These are phyloP conservation scores for Watsonalla cultraria DNA, from an alignment of 2,888 invertebrate species.

Conservation along the genomic window DNA sequence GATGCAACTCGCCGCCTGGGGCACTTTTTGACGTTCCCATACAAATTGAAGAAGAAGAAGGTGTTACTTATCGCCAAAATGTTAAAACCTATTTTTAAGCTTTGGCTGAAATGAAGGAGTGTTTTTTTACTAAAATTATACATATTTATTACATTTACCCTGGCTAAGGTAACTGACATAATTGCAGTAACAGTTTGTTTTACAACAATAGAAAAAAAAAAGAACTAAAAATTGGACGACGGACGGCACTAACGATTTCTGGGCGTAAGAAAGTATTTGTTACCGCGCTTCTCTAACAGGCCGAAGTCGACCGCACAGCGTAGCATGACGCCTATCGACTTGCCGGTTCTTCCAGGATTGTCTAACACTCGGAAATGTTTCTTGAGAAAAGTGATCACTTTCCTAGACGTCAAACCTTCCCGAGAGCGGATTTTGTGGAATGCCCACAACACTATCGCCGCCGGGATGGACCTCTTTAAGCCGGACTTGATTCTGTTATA, in stretches of 20 bases:
- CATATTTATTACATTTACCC: neutral
- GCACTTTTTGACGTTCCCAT: too few species aligned
- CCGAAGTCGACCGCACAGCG: conserved; percentile 53
- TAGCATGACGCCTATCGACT: conserved; percentile 40
- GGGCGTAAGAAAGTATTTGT: conserved; percentile 31
- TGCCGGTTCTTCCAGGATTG: conserved; percentile 38
- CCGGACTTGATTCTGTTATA: conserved; percentile 35
- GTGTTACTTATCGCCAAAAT: too few species aligned
- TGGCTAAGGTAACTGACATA: neutral
- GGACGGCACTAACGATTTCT: conserved; percentile 8
- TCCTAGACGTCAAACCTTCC: conserved; percentile 45
- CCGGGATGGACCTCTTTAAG: conserved; percentile 38
- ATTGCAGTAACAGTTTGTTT: neutral
- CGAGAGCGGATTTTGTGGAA: conserved; percentile 45
- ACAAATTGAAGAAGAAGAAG: too few species aligned
- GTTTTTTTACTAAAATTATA: conserved; percentile 4
- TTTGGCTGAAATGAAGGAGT: conserved; percentile 2
- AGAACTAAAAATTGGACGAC: neutral
- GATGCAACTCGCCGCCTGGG: too few species aligned
- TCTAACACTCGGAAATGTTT: conserved; percentile 34
- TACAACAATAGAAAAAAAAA: neutral
- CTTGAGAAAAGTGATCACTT: conserved; percentile 47
- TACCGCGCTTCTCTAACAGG: conserved; percentile 39
- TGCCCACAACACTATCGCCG: conserved; percentile 52
- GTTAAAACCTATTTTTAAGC: too few species aligned